These are phyloP conservation scores for Trissolcus basalis DNA, from an alignment of 1,140 invertebrate species.

Conservation along the genomic window DNA sequence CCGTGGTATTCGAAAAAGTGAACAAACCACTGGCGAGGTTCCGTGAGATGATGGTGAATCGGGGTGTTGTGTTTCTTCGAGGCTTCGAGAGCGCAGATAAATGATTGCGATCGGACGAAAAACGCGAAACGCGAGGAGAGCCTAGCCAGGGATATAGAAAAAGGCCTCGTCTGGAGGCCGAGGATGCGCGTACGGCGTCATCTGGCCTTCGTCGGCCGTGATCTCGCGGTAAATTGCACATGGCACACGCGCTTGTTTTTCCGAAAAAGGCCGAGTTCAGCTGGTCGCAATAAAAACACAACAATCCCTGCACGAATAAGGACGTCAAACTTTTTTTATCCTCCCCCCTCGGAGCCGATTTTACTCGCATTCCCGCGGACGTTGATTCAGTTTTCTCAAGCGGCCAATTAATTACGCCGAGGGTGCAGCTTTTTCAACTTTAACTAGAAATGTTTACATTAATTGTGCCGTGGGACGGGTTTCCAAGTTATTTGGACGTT, in stretches of 20 bases:
- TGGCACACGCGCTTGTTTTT: slow-evolving; percentile 57
- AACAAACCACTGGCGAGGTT: no score
- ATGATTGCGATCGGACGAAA: slow-evolving; percentile 42
- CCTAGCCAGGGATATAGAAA: slow-evolving; percentile 33
- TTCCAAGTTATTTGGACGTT: not conserved
- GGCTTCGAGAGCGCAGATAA: slow-evolving; percentile 11
- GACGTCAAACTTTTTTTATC: slow-evolving; percentile 48
- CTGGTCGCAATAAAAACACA: slow-evolving; percentile 48
- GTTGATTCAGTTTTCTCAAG: slow-evolving; percentile 52
- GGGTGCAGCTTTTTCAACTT: slow-evolving; percentile 29
- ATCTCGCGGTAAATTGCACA: slow-evolving; percentile 55
- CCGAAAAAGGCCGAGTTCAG: slow-evolving; percentile 55
- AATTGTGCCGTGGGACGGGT: slow-evolving; percentile 19
- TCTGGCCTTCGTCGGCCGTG: slow-evolving; percentile 51
- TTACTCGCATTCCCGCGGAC: slow-evolving; percentile 52
- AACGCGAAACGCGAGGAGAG: slow-evolving; percentile 19
- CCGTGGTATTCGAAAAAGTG: no score
- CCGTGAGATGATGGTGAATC: not conserved
- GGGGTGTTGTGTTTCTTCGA: slow-evolving; percentile 4
- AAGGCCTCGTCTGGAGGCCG: slow-evolving; percentile 53
- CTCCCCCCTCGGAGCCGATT: slow-evolving; percentile 13
- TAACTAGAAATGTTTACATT: slow-evolving; percentile 42
- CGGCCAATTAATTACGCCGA: slow-evolving; percentile 50
- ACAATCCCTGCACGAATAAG: slow-evolving; percentile 48
- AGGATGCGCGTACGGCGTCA: slow-evolving; percentile 40